These are phyloP conservation scores for Tenthredo amoena DNA, from an alignment of 2,888 invertebrate genomes.

Conservation along the genomic window DNA sequence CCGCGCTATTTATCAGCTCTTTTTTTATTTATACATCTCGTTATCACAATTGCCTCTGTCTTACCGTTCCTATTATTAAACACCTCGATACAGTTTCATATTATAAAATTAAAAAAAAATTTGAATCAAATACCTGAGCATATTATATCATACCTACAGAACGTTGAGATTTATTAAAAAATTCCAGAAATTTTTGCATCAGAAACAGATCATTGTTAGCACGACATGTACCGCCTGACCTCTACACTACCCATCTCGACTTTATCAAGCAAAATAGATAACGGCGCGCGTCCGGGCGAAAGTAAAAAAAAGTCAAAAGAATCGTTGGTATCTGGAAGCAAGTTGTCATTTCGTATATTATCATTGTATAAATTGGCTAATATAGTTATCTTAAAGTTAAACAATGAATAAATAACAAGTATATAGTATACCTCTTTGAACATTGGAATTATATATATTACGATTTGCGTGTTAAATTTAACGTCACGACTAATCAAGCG, in stretches of 20 bases:
- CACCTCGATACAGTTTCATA: not conserved
- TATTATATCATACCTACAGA: not conserved
- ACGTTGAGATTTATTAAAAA: not conserved
- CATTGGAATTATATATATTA: not conserved
- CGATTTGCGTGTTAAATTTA: not conserved
- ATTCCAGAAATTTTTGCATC: not conserved
- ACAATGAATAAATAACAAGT: not conserved
- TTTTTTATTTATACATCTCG: not conserved
- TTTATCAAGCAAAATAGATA: constrained; percentile 6
- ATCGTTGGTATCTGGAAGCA: not conserved
- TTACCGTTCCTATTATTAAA: not conserved
- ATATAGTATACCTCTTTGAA: not conserved
- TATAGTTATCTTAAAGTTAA: not conserved
- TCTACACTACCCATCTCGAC: not conserved
- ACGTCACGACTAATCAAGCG: constrained; percentile 22
- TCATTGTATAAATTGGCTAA: not conserved
- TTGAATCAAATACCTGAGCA: not conserved
- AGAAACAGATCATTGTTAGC: not conserved
- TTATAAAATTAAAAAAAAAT: not conserved
- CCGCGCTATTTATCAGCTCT: not conserved
- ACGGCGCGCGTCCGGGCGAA: not conserved
- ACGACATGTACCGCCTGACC: not conserved
- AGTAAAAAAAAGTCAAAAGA: not conserved
- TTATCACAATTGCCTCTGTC: not conserved
- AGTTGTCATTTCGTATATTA: not conserved